These are phyloP conservation scores for Tenthredo notha DNA, from an alignment of 2,888 invertebrate species.

Conservation along the genomic window DNA sequence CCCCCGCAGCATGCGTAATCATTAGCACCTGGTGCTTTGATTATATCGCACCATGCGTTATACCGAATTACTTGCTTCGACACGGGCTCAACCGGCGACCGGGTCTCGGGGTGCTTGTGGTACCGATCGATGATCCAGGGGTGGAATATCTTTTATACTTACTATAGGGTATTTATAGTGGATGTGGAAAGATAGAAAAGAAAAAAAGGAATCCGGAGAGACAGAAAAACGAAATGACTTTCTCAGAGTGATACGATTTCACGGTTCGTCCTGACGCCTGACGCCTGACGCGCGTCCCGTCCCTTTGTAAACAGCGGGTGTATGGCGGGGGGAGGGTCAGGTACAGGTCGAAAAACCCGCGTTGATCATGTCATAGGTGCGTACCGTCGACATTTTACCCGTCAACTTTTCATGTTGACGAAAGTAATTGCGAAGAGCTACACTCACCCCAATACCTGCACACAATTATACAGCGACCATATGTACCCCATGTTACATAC, in stretches of 20 bases:
- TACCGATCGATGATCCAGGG: conserved; percentile 1
- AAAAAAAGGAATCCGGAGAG: neutral
- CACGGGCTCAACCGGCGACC: neutral
- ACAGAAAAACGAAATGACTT: neutral
- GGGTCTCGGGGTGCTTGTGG: neutral
- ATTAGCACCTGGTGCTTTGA: conserved; percentile 76
- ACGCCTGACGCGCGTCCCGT: neutral
- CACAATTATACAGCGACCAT: neutral
- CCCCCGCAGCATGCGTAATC: conserved; percentile 67
- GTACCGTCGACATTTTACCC: conserved; percentile 32
- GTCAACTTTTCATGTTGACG: conserved; percentile 65
- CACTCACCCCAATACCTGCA: neutral
- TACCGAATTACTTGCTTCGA: neutral
- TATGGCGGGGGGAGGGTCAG: conserved; percentile 22
- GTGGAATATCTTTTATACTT: neutral
- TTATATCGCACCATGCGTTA: conserved; percentile 70
- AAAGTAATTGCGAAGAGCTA: conserved; percentile 67
- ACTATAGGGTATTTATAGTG: neutral
- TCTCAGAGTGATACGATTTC: conserved; percentile 42
- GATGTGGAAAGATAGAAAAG: neutral
- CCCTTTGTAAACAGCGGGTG: conserved; percentile 28
- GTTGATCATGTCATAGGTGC: conserved; percentile 20
- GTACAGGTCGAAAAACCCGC: conserved; percentile 15
- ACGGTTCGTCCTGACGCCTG: neutral
- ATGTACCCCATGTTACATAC: neutral